These are phyloP conservation scores for Coccyzus lansbergi DNA, from an alignment of 2,797 vertebrate species.

Conservation along the genomic window DNA sequence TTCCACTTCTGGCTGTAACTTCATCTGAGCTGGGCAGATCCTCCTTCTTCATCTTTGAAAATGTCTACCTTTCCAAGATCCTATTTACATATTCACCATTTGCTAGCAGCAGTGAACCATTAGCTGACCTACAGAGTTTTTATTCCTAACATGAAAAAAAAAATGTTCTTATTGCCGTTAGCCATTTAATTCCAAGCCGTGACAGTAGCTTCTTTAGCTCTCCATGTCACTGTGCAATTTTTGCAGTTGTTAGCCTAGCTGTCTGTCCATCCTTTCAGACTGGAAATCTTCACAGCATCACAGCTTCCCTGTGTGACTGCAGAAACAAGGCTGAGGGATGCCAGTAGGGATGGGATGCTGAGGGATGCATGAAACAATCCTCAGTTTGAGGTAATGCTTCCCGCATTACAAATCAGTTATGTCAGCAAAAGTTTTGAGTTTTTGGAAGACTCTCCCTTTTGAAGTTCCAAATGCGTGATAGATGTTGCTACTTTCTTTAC, in stretches of 20 bases:
- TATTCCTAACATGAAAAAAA: background rate
- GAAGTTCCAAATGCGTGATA: background rate
- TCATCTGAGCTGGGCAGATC: background rate
- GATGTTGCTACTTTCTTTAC: slow-evolving; percentile 32
- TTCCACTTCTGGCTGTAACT: background rate
- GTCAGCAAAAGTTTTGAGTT: slow-evolving; percentile 8
- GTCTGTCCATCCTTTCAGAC: background rate
- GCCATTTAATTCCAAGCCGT: background rate
- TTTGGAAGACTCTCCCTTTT: slow-evolving; percentile 28
- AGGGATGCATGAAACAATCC: background rate
- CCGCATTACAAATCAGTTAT: background rate
- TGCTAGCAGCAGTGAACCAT: background rate
- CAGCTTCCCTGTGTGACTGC: background rate
- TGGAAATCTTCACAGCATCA: background rate
- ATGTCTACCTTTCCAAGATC: background rate
- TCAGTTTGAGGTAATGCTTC: slow-evolving; percentile 9
- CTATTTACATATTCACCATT: background rate
- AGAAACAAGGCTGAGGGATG: background rate
- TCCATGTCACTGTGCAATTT: background rate
- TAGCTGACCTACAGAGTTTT: background rate
- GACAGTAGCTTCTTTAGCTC: background rate
- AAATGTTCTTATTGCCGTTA: background rate
- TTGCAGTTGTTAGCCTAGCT: background rate
- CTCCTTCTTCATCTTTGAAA: background rate
- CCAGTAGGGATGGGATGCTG: background rate